phyloP scores from a whole-genome alignment of 2,888 invertebrate species.

The Gortyna flavago region DNA sequence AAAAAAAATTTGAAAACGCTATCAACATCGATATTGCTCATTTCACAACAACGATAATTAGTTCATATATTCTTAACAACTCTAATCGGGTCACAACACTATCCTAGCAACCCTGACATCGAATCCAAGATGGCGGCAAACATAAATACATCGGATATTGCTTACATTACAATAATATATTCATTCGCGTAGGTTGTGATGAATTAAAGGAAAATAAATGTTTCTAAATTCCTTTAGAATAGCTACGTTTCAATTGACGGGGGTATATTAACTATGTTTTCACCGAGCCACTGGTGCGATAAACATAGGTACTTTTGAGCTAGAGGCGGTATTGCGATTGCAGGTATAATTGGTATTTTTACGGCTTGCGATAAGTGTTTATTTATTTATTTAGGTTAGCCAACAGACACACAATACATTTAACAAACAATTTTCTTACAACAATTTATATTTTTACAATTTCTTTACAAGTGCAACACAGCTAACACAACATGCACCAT shows the following conservation, averaged over 20 bases:
- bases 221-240: constrained; percentile 41
- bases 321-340: background rate
- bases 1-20: background rate
- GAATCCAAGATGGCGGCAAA: constrained; percentile 33
- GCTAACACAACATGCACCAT: no score
- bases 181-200: constrained; percentile 53
- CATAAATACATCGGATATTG: constrained; percentile 45
- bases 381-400: no score
- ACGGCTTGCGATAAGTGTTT: no score
- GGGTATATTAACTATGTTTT: constrained; percentile 37
- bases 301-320: constrained; percentile 12
- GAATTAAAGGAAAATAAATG: constrained; percentile 49
- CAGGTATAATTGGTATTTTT: background rate
- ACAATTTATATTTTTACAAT: no score
- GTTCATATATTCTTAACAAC: constrained; percentile 10
- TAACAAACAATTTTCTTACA: no score
- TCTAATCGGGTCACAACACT: constrained; percentile 25
- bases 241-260: constrained; percentile 22
- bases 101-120: constrained; percentile 35
- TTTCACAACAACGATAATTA: background rate
- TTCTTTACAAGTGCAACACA: no score
- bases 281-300: constrained; percentile 1
- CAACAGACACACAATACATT: no score
- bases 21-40: background rate
- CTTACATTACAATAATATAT: constrained; percentile 56